A percentile compares a stretch with the other conserved stretches of the same genome.
Evolutionary conservation across 2,113 vertebrate genomes (phyloP).

Genomic region (Colaptes auratus): DNA sequence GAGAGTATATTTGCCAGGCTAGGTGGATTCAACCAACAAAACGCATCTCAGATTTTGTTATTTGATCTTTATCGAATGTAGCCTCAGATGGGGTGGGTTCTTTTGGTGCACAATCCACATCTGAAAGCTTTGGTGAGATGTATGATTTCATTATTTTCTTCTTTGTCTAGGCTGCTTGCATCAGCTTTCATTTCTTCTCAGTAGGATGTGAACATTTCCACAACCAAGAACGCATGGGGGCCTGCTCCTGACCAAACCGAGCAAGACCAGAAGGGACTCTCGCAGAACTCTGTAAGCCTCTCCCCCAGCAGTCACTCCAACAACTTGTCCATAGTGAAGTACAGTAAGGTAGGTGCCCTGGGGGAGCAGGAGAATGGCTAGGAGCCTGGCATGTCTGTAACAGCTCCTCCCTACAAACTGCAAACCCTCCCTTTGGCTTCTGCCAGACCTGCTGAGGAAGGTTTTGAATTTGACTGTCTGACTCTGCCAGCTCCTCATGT

Average conservation of each 20-base stretch:
- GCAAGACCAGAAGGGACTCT: slow-evolving; percentile 97
- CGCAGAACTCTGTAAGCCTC: slow-evolving; percentile 98
- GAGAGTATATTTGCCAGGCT: slow-evolving; percentile 21
- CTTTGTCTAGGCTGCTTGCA: not conserved
- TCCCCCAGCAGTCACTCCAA: slow-evolving; percentile 94
- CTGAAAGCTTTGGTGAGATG: not conserved
- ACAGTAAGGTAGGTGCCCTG: slow-evolving; percentile 93
- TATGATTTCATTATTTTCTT: not conserved
- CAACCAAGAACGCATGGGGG: slow-evolving; percentile 86
- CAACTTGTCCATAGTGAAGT: slow-evolving; percentile 96
- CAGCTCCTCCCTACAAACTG: slow-evolving; percentile 70
- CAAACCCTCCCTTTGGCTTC: slow-evolving; percentile 67
- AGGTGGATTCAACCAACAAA: slow-evolving; percentile 5
- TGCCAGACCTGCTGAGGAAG: slow-evolving; percentile 67
- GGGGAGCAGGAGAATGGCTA: slow-evolving; percentile 81
- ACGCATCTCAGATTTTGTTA: slow-evolving; percentile 2
- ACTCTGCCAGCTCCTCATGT: slow-evolving; percentile 63
- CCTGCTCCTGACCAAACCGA: slow-evolving; percentile 91
- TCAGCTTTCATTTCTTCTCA: not conserved
- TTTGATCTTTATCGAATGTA: not conserved
- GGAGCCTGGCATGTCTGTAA: slow-evolving; percentile 66
- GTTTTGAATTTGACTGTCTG: slow-evolving; percentile 68
- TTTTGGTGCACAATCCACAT: not conserved
- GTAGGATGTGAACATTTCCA: not conserved
- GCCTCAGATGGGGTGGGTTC: not conserved